phyloP scores from a whole-genome alignment of 2,888 invertebrate species.

The Eumacrocentrus americanus region DNA sequence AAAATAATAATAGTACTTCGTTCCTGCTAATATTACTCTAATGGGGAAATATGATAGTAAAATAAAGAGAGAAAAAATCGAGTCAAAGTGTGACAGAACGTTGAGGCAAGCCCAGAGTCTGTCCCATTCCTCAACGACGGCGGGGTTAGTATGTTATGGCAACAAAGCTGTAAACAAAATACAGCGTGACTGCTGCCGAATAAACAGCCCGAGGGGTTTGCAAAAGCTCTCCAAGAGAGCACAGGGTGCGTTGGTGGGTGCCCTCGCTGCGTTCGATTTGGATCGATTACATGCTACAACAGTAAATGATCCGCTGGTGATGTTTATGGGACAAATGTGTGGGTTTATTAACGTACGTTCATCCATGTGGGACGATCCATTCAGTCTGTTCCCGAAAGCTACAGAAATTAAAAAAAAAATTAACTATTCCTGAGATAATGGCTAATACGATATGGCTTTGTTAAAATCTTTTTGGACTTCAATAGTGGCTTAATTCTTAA shows the following conservation, averaged over 20 bases:
- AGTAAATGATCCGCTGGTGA: conserved; percentile 41
- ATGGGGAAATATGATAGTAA: conserved; percentile 27
- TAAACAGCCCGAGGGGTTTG: conserved; percentile 46
- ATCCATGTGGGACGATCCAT: too few species aligned
- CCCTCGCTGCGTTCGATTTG: conserved; percentile 33
- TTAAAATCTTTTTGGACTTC: too few species aligned
- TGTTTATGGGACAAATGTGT: conserved; percentile 31
- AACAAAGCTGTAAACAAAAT: conserved; percentile 56
- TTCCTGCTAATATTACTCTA: conserved; percentile 20
- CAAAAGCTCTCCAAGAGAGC: conserved; percentile 34
- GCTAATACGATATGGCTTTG: too few species aligned
- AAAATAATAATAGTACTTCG: too few species aligned
- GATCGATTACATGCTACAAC: conserved; percentile 45
- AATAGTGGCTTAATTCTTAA: too few species aligned
- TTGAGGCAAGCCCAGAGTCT: conserved; percentile 26
- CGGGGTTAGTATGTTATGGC: conserved; percentile 48
- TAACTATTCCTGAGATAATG: too few species aligned
- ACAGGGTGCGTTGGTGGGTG: conserved; percentile 19
- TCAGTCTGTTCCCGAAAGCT: too few species aligned
- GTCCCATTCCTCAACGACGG: conserved; percentile 28
- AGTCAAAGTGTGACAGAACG: conserved; percentile 38
- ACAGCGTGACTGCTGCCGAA: conserved; percentile 51
- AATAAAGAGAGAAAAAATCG: conserved; percentile 25
- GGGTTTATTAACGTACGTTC: too few species aligned
- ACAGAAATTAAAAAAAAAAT: too few species aligned